These are phyloP conservation scores for Notothenia coriiceps DNA, from an alignment of 2,113 vertebrate species.

Conservation along the genomic window DNA sequence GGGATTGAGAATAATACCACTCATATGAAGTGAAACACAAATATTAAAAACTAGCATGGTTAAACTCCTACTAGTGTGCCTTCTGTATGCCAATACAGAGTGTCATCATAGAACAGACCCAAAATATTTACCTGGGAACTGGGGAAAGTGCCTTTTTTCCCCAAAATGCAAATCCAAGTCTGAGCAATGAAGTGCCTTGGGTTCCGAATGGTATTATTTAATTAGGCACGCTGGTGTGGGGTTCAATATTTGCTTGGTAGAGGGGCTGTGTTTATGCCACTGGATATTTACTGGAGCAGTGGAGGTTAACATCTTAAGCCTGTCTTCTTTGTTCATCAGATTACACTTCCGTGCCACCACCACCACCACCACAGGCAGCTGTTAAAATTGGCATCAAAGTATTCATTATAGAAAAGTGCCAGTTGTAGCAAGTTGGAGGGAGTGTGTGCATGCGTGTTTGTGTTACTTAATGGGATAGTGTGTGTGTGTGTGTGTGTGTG, in stretches of 20 bases:
- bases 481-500: neutral
- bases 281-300: conserved; percentile 76
- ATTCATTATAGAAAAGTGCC: conserved; percentile 61
- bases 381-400: conserved; percentile 61
- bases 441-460: neutral
- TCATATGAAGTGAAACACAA: no score
- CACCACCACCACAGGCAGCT: conserved; percentile 59
- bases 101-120: conserved; percentile 9
- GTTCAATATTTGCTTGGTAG: conserved; percentile 53
- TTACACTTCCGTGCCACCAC: conserved; percentile 62
- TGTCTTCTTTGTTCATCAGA: conserved; percentile 74
- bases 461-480: conserved; percentile 1
- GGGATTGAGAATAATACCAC: no score
- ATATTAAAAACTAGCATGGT: no score
- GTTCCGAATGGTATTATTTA: conserved; percentile 49
- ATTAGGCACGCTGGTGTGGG: conserved; percentile 34
- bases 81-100: neutral
- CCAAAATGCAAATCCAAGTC: conserved; percentile 42
- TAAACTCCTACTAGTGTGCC: no score
- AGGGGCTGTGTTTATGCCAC: conserved; percentile 75
- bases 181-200: conserved; percentile 35
- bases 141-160: neutral
- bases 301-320: conserved; percentile 73
- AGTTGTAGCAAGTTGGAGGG: conserved; percentile 24
- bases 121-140: conserved; percentile 44